Evolutionary conservation across 2,888 invertebrate species (phyloP), one percentile per base, ranked within the genome.

Genomic region (Lasioglossum villosulum): DNA sequence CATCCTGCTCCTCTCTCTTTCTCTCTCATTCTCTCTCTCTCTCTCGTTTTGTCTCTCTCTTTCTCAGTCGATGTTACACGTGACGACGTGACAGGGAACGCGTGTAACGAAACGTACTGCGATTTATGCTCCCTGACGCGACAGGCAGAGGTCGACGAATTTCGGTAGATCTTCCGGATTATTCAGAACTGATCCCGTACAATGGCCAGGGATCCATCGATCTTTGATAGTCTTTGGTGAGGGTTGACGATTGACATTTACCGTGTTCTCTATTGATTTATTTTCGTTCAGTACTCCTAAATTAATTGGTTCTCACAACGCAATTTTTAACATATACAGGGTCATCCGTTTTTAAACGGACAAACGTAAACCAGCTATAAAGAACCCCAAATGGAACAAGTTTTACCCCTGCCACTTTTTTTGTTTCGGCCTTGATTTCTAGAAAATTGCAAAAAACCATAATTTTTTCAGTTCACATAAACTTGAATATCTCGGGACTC

Each of bases 81-180:
- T 82, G 83, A 77, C 83, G 76, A 39, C 76, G 45, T 83, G 83
- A 77, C 83, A 82, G 83, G 76, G 73, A 83, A 83, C 83, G 83
- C 83, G 83, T 83, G 83, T 82, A 86, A 66, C 75, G 39, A 37
- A 77, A 48, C 48, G 76, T 77, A 79, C 19, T 74, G 45, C 52
- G 42, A 73, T 76, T 78, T 75, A 71, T 82, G 34, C 70, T 52
- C 34, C 23, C n/a, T 48, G 27, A 23, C 39, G 76, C 56, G 27
- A 52, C 34, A 73, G 68, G 12, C 45, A 72, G 59, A 48, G 74
- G 30, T 8, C 37, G 23, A 23, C n/a, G 30, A 72, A 14, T 52
- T 4, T 66, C 48, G 39, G 52, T 72, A 14, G n/a, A 14, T 56
- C 63, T n/a, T 19, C 27, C 42, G 66, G 39, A 74, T 56, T 34